Evolutionary conservation across 2,113 vertebrate genomes (phyloP), one percentile per base, ranked within the genome.

Genomic region (Ivindomyrus marchei): DNA sequence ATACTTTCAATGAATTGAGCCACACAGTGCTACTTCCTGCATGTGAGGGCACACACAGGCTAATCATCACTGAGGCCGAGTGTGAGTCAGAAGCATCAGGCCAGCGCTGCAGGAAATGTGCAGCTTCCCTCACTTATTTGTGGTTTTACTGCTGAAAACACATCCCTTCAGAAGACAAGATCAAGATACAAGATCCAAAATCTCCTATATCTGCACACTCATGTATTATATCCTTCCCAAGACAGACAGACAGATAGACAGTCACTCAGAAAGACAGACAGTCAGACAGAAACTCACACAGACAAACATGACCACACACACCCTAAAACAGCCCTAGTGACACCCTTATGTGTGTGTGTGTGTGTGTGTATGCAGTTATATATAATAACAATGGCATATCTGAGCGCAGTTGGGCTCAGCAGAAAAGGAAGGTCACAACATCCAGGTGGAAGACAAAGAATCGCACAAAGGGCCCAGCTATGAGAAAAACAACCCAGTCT

Each of bases 71-170:
- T 17, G 31, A 90, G 91, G 88, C 91, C 90, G 90, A 92, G 52
- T 53, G 86, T 95, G 94, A 95, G 89, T 95, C 94, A 95, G 91
- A 88, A 0, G 15, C 94, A 90, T 93, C 94, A 92, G 94, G 92
- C 90, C 46, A 42, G 88, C 58, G 66, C 89, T 90, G 88, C 93
- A 93, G 92, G 94, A 95, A 95, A 94, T 93, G 49, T 21, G 62
- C 83, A 31, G 49, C 91, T 95, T 95, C 95, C 95, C 91, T 91
- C 92, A 91, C 89, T 91, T 92, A 90, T 4, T 89, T 46, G 50
- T 90, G 49, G 90, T 87, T 91, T 91, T 94, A 93, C 93, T 93
- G 70, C 93, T 92, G 24, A 93, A 93, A 85, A 90, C 85, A 56
- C 24, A 52, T 27, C 50, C 24, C 46, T 5, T 5, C 21, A 31